Evolutionary conservation across 2,113 vertebrate species (phyloP).

Genomic region (Martes martes): DNA sequence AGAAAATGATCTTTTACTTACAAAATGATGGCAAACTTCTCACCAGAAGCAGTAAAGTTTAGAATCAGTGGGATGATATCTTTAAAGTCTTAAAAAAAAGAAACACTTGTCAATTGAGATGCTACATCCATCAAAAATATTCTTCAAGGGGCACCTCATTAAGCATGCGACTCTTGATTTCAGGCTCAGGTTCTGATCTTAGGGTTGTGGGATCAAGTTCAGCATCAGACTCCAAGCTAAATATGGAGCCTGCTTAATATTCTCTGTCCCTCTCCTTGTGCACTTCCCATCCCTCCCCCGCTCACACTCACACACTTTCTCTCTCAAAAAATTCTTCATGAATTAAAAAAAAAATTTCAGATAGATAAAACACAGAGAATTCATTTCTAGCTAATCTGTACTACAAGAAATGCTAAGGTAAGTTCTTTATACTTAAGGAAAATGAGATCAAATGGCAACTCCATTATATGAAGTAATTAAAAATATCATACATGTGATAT

Average conservation of each 20-base stretch:
- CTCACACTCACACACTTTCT: background rate
- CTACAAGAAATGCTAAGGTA: background rate
- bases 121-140: background rate
- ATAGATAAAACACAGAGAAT: background rate
- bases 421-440: background rate
- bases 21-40: background rate
- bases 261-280: background rate
- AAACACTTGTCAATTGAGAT: background rate
- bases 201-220: background rate
- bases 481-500: background rate
- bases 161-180: background rate
- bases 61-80: background rate
- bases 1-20: background rate
- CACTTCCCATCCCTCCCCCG: background rate
- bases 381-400: background rate
- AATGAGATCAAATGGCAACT: background rate
- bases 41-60: background rate
- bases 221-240: background rate
- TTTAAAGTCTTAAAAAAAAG: background rate
- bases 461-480: background rate
- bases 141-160: background rate
- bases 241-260: background rate
- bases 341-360: background rate
- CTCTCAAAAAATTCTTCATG: background rate
- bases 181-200: background rate